Evolutionary conservation across 2,888 invertebrate genomes (phyloP), one percentile per base, ranked within the genome.

Genomic region (Andrena marginata): DNA sequence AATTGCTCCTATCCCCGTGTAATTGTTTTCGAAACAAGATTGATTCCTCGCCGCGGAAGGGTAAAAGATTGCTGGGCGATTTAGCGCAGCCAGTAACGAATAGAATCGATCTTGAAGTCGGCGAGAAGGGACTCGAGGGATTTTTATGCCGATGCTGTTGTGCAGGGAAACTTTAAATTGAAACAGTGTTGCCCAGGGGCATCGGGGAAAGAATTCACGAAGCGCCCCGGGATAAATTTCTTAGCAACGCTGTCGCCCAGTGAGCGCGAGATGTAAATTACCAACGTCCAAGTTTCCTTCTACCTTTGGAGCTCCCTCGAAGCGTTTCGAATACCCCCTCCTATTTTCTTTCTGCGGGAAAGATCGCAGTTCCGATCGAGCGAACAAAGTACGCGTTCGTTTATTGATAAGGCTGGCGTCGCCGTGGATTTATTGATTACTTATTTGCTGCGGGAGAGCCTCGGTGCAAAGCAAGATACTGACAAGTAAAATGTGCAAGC

Each of bases 151-250:
- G 80, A 63, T 64, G 77, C 77, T 71, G 60, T 63, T 75, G 65
- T 71, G 59, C 49, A 35, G 42, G 62, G 54, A 84, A 88, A 87
- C 74, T 90, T 89, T 86, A 89, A 85, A 88, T 90, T 85, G 76
- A 82, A 79, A 69, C 72, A 74, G 71, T 62, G 63, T 59, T 67
- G 56, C 70, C 42, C 31, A n/a, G n/a, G 16, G 42, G 62, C 42
- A 29, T 59, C 67, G 48, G 7, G 51, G 74, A 76, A 80, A 71
- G 70, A 75, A 88, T 83, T 71, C 69, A 42, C 74, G n/a, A 65
- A 51, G 56, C 68, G 79, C 74, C 71, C n/a, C 51, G 13, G 80
- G 80, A 64, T 72, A 74, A 64, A 82, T 77, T 71, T 85, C 77
- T 74, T 48, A 77, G 35, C 62, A n/a, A 20, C 59, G 23, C 59